Percentiles rank a stretch among this genome's conserved stretches.
These are phyloP conservation scores for Xerus rutilus DNA, from an alignment of 2,797 vertebrate species.

Conservation along the genomic window DNA sequence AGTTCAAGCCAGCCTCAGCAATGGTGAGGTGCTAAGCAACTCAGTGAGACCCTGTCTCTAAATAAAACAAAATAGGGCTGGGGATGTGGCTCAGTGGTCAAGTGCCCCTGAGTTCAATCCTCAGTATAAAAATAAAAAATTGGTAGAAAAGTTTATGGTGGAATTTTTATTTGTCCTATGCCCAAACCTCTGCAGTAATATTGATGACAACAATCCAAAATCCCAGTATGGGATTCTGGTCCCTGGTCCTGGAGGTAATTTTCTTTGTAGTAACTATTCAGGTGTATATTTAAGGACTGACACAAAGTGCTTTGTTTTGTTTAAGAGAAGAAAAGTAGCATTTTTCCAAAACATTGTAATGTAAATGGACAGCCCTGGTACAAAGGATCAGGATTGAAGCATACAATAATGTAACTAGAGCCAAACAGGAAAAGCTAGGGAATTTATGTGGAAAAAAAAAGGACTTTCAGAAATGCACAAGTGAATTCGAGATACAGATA, in stretches of 20 bases:
- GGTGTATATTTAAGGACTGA: neutral
- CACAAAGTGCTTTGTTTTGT: neutral
- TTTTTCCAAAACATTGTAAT: neutral
- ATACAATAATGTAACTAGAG: neutral
- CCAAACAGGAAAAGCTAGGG: neutral
- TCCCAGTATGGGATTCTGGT: neutral
- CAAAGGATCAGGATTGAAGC: neutral
- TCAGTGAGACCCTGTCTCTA: no score
- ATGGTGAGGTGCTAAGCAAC: no score
- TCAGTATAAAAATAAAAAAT: neutral
- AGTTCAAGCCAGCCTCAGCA: no score
- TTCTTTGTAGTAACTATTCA: neutral
- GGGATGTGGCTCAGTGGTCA: no score
- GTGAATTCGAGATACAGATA: neutral
- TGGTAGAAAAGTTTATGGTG: neutral
- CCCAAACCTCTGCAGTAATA: neutral
- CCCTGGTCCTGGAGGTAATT: neutral
- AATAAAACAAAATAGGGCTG: no score
- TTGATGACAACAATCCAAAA: neutral
- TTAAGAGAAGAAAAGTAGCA: neutral
- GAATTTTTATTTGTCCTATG: neutral
- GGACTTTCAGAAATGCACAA: neutral
- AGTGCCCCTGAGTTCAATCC: no score
- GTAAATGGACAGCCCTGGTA: no score
- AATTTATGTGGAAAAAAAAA: neutral